These are phyloP conservation scores for Scaptomyza polygonia DNA, from an alignment of 2,888 invertebrate species.

Conservation along the genomic window DNA sequence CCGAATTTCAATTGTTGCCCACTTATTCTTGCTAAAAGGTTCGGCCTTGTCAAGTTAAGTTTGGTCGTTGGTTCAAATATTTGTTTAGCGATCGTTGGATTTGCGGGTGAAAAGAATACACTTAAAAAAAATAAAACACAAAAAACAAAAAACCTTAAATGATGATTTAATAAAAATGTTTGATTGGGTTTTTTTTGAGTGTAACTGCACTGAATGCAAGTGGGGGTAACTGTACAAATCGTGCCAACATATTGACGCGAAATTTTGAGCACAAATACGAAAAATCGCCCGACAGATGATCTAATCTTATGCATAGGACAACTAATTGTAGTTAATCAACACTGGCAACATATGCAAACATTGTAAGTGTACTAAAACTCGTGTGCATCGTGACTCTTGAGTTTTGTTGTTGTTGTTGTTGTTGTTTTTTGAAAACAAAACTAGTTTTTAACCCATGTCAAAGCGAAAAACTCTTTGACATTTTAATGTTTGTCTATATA, in stretches of 20 bases:
- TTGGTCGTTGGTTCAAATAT: constrained; percentile 48
- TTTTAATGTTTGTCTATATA: constrained; percentile 6
- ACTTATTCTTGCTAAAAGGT: constrained; percentile 74
- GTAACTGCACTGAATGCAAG: not conserved
- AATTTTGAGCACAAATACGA: not conserved
- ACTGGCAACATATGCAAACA: constrained; percentile 8
- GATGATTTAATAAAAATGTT: not conserved
- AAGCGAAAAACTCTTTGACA: constrained; percentile 18
- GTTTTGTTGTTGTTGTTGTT: not conserved
- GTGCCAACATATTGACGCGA: constrained; percentile 14
- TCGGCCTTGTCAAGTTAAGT: constrained; percentile 56
- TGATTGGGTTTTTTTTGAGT: not conserved
- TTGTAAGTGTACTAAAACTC: not conserved
- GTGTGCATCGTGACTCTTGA: constrained; percentile 23
- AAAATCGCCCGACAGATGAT: not conserved
- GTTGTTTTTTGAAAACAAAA: constrained; percentile 18
- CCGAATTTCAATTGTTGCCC: constrained; percentile 41
- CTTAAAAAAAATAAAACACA: not conserved
- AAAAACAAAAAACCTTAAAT: no score
- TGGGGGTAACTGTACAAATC: not conserved
- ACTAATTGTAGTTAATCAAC: constrained; percentile 18
- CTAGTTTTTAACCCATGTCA: constrained; percentile 29
- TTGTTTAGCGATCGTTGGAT: constrained; percentile 34
- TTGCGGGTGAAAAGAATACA: constrained; percentile 3
- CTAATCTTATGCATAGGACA: not conserved